Conservation (phyloP, 1,140 invertebrate species). For the Centruroides sculpturatus region DNA sequence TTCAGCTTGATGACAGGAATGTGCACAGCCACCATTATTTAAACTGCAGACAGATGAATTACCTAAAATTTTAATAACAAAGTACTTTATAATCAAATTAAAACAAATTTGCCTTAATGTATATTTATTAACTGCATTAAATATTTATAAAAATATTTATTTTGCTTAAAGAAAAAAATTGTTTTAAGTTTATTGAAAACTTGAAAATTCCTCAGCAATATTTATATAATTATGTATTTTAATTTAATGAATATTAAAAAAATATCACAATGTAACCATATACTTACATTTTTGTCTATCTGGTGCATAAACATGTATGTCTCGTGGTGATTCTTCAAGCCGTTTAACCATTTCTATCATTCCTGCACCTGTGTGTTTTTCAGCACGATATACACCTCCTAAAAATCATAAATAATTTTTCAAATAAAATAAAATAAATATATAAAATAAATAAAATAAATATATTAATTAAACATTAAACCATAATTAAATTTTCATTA, state of each 20-base stretch:
- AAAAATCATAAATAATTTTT: slow-evolving; percentile 2
- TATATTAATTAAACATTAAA: no score
- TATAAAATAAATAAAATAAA: no score
- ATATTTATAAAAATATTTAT: no score
- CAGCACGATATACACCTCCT: slow-evolving; percentile 79
- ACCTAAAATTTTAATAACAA: slow-evolving; percentile 18
- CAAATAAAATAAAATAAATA: no score
- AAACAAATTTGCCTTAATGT: no score
- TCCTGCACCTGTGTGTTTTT: slow-evolving; percentile 91
- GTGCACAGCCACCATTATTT: slow-evolving; percentile 90
- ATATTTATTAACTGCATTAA: no score
- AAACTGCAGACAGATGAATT: slow-evolving; percentile 69
- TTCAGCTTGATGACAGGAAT: slow-evolving; percentile 77
- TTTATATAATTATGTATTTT: no score
- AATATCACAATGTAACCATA: slow-evolving; percentile 5
- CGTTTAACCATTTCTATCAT: slow-evolving; percentile 87
- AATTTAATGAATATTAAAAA: slow-evolving; percentile 20
- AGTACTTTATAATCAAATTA: no score
- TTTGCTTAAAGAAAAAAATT: no score
- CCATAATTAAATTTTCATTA: no score
- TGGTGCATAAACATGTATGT: slow-evolving; percentile 74
- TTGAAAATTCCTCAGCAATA: no score
- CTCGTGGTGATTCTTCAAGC: slow-evolving; percentile 74
- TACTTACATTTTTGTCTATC: slow-evolving; percentile 55
- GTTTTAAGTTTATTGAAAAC: no score